A percentile compares a stretch with the other conserved stretches of the same genome.
These are phyloP conservation scores for Acromyrmex charruanus DNA, from an alignment of 1,140 invertebrate genomes.

Conservation along the genomic window DNA sequence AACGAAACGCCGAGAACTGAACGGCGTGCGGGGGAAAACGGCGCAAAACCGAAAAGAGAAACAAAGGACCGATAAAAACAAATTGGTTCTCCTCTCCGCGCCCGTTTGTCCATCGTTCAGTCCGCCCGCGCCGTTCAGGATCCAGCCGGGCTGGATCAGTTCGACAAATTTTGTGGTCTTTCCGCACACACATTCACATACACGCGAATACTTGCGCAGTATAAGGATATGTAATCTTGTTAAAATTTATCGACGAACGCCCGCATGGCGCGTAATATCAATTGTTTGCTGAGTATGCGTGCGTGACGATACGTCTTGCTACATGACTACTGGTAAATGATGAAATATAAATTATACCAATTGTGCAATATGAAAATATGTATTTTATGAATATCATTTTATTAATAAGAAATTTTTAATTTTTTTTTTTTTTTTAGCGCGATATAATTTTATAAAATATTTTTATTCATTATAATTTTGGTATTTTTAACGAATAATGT, in stretches of 20 bases:
- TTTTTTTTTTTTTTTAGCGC: not conserved
- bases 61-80: slow-evolving; percentile 78
- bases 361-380: not conserved
- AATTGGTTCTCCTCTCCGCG: slow-evolving; percentile 71
- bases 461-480: not conserved
- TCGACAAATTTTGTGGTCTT: slow-evolving; percentile 74
- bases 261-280: slow-evolving; percentile 31
- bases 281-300: slow-evolving; percentile 3
- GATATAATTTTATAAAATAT: not conserved
- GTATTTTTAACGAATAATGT: not conserved
- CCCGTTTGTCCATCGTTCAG: slow-evolving; percentile 65
- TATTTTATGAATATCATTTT: not conserved
- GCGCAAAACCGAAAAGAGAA: slow-evolving; percentile 71
- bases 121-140: not conserved
- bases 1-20: slow-evolving; percentile 53
- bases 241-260: slow-evolving; percentile 67
- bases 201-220: slow-evolving; percentile 1
- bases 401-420: not conserved
- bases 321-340: slow-evolving; percentile 26
- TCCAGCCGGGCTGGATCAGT: slow-evolving; percentile 55
- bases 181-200: slow-evolving; percentile 39
- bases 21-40: not conserved
- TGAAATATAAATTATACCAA: slow-evolving; percentile 43
- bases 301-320: slow-evolving; percentile 23
- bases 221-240: slow-evolving; percentile 65